phyloP scores from a whole-genome alignment of 2,797 vertebrate genomes.

The Sitta carolinensis region DNA sequence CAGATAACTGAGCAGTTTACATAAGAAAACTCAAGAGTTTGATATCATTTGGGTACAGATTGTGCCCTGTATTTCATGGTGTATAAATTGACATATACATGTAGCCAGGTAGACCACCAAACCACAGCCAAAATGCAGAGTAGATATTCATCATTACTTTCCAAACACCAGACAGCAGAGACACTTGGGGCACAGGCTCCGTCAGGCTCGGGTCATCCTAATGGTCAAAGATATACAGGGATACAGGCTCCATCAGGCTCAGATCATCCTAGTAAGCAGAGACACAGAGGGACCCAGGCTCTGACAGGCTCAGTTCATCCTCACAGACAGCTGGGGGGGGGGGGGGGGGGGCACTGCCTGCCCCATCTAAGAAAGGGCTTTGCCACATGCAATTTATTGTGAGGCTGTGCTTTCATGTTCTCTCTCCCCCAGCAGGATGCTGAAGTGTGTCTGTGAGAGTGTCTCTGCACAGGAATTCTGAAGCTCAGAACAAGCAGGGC shows the following conservation, averaged over 20 bases:
- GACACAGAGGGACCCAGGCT: not conserved
- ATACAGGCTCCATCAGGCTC: no score
- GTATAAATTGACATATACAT: not conserved
- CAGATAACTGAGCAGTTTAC: not conserved
- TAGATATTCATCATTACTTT: not conserved
- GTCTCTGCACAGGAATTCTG: not conserved
- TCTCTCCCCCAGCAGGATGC: not conserved
- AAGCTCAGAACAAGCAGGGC: not conserved
- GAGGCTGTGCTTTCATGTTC: not conserved
- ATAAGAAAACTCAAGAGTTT: not conserved
- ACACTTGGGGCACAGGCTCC: rapidly evolving
- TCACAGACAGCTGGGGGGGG: not conserved
- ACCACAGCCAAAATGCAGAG: not conserved
- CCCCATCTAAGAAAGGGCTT: no score
- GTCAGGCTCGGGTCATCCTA: not conserved
- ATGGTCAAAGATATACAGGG: not conserved
- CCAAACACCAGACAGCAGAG: not conserved
- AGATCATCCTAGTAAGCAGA: not conserved
- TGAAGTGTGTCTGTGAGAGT: not conserved
- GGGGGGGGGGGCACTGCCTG: not conserved
- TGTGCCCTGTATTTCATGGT: not conserved
- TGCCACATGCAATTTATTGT: rapidly evolving
- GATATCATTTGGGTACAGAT: not conserved
- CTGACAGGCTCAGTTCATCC: not conserved
- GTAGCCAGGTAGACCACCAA: not conserved